phyloP scores from a whole-genome alignment of 2,113 vertebrate species.

The Diphyllodes magnificus region DNA sequence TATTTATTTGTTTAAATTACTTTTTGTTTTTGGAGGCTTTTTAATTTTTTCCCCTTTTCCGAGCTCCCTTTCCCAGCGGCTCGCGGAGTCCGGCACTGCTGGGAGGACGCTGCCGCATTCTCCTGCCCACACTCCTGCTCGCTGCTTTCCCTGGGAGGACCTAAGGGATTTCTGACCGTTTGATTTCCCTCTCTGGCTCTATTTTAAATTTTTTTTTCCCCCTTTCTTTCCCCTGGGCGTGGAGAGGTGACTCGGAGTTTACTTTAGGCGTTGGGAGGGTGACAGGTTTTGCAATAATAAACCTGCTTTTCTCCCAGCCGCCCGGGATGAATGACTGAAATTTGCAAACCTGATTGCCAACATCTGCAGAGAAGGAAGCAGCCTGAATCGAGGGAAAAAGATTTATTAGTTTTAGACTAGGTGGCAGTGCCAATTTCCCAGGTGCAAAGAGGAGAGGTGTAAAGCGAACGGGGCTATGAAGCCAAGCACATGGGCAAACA shows the following conservation, averaged over 20 bases:
- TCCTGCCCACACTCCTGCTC: neutral
- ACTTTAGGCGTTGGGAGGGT: slow-evolving; percentile 54
- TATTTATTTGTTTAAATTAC: neutral
- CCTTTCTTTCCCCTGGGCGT: slow-evolving; percentile 25
- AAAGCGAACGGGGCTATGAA: slow-evolving; percentile 16
- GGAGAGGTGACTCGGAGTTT: slow-evolving; percentile 59
- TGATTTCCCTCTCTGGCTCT: neutral
- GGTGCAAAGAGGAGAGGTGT: slow-evolving; percentile 59
- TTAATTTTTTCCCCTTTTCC: neutral
- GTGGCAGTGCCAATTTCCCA: slow-evolving; percentile 67
- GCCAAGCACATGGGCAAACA: slow-evolving; percentile 58
- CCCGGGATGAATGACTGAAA: slow-evolving; percentile 54
- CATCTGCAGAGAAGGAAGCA: slow-evolving; percentile 43
- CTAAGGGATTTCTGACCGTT: neutral
- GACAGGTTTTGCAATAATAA: slow-evolving; percentile 59
- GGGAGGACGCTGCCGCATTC: neutral
- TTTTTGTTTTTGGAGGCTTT: neutral
- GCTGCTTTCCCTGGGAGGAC: neutral
- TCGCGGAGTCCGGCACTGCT: neutral
- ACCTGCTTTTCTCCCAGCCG: slow-evolving; percentile 54
- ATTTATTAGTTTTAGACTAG: slow-evolving; percentile 63
- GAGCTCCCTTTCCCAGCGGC: neutral
- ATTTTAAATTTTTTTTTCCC: neutral
- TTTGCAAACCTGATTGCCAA: slow-evolving; percentile 51
- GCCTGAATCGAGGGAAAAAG: slow-evolving; percentile 38